Percentiles rank a stretch among this genome's conserved stretches.
These are phyloP conservation scores for Caenorhabditis sp. DNA, from an alignment of 2,888 invertebrate genomes.

Conservation along the genomic window DNA sequence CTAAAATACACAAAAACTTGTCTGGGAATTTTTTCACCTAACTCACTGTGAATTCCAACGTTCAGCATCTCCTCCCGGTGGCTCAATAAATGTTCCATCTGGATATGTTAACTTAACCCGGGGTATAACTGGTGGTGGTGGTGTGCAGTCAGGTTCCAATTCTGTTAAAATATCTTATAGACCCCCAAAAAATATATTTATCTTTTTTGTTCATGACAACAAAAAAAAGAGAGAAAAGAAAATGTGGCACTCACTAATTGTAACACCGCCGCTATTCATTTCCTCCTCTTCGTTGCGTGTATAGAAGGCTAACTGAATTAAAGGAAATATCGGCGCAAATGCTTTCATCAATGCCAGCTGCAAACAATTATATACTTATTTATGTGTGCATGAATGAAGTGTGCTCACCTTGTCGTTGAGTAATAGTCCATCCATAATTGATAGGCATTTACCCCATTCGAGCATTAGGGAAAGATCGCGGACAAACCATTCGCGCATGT, in stretches of 20 bases:
- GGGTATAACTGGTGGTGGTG: slow-evolving; percentile 19
- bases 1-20: slow-evolving; percentile 15
- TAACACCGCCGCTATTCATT: slow-evolving; percentile 12
- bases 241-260: slow-evolving; percentile 21
- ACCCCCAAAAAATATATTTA: too few relatives aligned
- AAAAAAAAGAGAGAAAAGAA: not conserved
- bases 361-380: slow-evolving; percentile 11
- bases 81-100: slow-evolving; percentile 57
- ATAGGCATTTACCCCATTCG: slow-evolving; percentile 59
- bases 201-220: too few relatives aligned
- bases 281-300: slow-evolving; percentile 38
- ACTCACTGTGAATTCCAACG: slow-evolving; percentile 26
- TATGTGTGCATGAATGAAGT: too few relatives aligned
- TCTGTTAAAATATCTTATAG: slow-evolving; percentile 27
- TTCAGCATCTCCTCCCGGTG: slow-evolving; percentile 25
- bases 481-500: slow-evolving; percentile 57
- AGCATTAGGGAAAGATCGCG: slow-evolving; percentile 58
- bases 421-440: slow-evolving; percentile 43
- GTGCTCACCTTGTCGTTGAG: slow-evolving; percentile 55
- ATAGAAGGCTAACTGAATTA: slow-evolving; percentile 58
- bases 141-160: slow-evolving; percentile 44
- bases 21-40: not conserved
- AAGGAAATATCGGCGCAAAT: slow-evolving; percentile 53
- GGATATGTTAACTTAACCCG: slow-evolving; percentile 54
- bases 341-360: slow-evolving; percentile 60